Base-by-base conservation (phyloP, 2,888 invertebrate genomes). In the Phania funesta region DNA sequence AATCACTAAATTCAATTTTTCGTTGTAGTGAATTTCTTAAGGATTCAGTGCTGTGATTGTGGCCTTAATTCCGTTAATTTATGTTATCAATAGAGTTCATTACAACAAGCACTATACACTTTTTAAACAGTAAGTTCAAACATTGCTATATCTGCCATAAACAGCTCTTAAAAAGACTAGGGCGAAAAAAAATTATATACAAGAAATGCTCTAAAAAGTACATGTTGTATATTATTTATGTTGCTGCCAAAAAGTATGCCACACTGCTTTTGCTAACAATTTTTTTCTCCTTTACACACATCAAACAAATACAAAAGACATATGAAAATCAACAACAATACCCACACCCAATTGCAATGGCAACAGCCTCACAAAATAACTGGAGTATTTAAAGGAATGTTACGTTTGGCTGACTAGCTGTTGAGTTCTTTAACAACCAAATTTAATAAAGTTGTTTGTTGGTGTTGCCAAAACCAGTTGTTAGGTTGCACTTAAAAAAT, bases 161-260 rank as follows among this genome's bases (percentile, higher is more conserved):
- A 7, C 52, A 18, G 64, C 52, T 20, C 18, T 35, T 29, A 2
- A 58, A 35, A 58, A 56, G 22, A 3, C 20, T 22, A 32, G 20
- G 13, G 6, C 20, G 0, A 18, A 29, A 56, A 9, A 13, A 8
- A 32, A 18, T n/a, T 32, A 11, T 9, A 35, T 2, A n/a, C 16
- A 58, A 35, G 16, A 16, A 58, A 24, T 35, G 3, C 48, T 13
- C 7, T 24, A 65, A 54, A 20, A 52, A 44, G 24, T 58, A 22
- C 26, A 41, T 35, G 38, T 8, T 62, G 26, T 64, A 20, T 64
- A 50, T 76, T 58, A 71, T 70, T 44, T 38, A 70, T 70, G 20
- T 26, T 44, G 50, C 22, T 71, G 76, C 71, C 80, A 71, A 60
- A 80, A 76, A 76, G 44, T 76, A 65, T 71, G 76, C 64, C 52